phyloP scores from a whole-genome alignment of 2,888 invertebrate species.

The Coenonympha glycerion region DNA sequence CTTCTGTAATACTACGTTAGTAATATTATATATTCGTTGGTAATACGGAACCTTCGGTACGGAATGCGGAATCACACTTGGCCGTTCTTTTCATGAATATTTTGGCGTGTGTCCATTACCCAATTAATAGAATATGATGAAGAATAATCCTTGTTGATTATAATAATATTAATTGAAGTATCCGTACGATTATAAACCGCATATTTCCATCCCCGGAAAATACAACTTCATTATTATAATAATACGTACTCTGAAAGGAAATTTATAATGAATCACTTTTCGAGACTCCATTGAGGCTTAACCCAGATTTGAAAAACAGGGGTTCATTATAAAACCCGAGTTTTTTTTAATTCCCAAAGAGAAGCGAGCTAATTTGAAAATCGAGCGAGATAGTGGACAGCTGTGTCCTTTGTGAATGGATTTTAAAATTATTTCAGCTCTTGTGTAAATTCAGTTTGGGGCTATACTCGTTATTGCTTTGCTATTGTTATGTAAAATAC shows the following conservation, averaged over 20 bases:
- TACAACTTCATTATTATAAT: neutral
- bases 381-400: neutral
- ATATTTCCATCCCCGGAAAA: neutral
- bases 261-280: constrained; percentile 3
- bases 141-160: neutral
- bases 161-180: no score
- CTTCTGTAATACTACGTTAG: no score
- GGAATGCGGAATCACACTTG: no score
- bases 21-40: no score
- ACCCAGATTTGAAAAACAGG: neutral
- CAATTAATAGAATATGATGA: no score
- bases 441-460: no score
- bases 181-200: neutral
- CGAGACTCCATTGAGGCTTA: neutral
- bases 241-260: neutral
- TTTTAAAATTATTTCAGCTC: neutral
- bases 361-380: constrained; percentile 1
- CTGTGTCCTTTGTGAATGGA: neutral
- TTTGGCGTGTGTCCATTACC: no score
- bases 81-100: no score
- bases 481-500: no score
- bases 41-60: no score
- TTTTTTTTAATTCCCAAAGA: neutral
- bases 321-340: neutral
- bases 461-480: no score